Evolutionary conservation across 2,797 vertebrate species (phyloP).

Genomic region (Myiotriccus ornatus): DNA sequence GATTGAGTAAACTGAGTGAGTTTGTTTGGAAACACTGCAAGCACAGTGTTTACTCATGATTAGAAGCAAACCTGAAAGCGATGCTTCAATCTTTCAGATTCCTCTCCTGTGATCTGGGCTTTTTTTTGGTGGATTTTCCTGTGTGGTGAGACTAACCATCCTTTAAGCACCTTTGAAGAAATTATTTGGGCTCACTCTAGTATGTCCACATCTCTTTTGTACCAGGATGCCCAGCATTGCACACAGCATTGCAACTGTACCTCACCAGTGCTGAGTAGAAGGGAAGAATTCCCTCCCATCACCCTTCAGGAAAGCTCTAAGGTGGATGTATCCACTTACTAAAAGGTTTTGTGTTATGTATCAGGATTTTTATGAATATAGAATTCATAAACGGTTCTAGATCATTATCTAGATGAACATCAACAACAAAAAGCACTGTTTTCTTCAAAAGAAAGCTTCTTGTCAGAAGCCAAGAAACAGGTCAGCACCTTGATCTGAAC

Average conservation of each 20-base stretch:
- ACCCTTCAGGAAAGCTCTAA: not conserved
- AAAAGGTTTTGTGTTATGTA: not conserved
- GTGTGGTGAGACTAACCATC: not conserved
- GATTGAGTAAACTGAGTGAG: not conserved
- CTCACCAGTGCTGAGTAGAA: not conserved
- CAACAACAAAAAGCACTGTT: not conserved
- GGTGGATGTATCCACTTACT: not conserved
- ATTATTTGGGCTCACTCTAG: not conserved
- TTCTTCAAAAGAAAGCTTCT: not conserved
- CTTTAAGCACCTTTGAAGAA: not conserved
- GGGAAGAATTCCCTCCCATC: not conserved
- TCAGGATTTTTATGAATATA: not conserved
- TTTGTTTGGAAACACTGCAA: not conserved
- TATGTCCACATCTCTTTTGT: fast-evolving
- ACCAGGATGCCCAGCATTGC: not conserved
- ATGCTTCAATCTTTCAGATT: not conserved
- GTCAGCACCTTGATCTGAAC: not conserved
- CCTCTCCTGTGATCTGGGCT: not conserved
- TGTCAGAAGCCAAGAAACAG: not conserved
- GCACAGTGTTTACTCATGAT: not conserved
- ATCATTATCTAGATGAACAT: not conserved
- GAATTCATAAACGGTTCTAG: not conserved
- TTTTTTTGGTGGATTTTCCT: not conserved
- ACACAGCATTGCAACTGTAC: not conserved
- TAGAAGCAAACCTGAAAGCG: not conserved